phyloP scores from a whole-genome alignment of 2,888 invertebrate species.

The Uloborus plumipes region DNA sequence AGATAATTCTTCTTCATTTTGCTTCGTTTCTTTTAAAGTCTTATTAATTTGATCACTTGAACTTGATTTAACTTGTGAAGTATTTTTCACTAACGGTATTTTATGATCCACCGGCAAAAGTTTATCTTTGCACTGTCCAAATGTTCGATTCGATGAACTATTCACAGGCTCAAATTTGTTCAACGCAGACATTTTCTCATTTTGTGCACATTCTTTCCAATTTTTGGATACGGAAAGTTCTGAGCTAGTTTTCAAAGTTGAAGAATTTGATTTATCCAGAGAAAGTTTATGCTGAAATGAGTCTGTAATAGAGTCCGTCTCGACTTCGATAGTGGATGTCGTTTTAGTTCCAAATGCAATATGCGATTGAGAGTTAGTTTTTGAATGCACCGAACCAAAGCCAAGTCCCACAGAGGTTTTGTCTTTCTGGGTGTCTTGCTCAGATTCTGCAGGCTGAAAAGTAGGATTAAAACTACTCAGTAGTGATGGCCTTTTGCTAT shows the following conservation, averaged over 20 bases:
- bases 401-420: not conserved
- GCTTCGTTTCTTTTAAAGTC: not conserved
- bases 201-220: not conserved
- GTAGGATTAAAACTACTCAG: conserved; percentile 55
- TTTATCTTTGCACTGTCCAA: conserved; percentile 50
- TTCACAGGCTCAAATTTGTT: conserved; percentile 3
- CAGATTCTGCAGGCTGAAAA: conserved; percentile 24
- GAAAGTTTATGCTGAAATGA: conserved; percentile 2
- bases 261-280: conserved; percentile 11
- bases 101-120: conserved; percentile 26
- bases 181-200: not conserved
- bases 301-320: not conserved
- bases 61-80: not conserved
- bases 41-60: not conserved
- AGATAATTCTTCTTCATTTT: conserved; percentile 14
- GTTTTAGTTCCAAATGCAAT: conserved; percentile 15
- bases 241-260: conserved; percentile 21
- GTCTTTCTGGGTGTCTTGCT: conserved; percentile 1
- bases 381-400: not conserved
- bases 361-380: conserved; percentile 10
- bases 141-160: conserved; percentile 34
- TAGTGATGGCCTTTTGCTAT: conserved; percentile 25
- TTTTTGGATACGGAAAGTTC: not conserved
- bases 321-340: not conserved
- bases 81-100: conserved; percentile 8